A percentile compares a stretch with the other conserved stretches of the same genome.
Evolutionary conservation across 2,797 vertebrate species (phyloP).

Genomic region (Siniperca scherzeri): DNA sequence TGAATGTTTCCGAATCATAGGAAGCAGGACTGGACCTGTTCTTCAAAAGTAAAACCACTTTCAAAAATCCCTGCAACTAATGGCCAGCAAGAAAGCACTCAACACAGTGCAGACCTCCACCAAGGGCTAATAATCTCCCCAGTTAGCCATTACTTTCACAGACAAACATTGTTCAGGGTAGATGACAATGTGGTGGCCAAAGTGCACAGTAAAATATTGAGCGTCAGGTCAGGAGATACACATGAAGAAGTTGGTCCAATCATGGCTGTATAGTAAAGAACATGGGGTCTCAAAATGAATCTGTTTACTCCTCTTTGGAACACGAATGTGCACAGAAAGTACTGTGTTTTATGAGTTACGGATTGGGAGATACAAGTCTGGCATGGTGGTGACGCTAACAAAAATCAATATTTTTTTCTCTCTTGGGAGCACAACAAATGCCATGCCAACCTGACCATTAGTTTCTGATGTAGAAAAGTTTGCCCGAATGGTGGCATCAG

Average conservation of each 20-base stretch:
- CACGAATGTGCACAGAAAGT: constrained; percentile 16
- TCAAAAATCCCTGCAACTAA: constrained; percentile 48
- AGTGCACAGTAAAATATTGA: constrained; percentile 15
- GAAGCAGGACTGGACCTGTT: constrained; percentile 22
- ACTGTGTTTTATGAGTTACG: background rate
- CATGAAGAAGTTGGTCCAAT: background rate
- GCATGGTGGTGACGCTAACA: background rate
- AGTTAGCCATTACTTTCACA: constrained; percentile 47
- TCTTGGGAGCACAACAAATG: constrained; percentile 19
- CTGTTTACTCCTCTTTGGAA: background rate
- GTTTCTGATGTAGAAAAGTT: constrained; percentile 6
- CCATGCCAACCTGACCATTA: background rate
- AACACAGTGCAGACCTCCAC: constrained; percentile 33
- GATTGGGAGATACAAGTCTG: background rate
- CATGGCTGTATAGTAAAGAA: background rate
- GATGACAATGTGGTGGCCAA: constrained; percentile 26
- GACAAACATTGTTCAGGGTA: constrained; percentile 11
- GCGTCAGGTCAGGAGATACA: constrained; percentile 2
- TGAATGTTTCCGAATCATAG: constrained; percentile 25
- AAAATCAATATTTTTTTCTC: constrained; percentile 28
- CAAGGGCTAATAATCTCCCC: constrained; percentile 52
- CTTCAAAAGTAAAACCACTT: constrained; percentile 44
- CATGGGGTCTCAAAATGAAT: constrained; percentile 6
- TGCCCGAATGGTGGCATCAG: background rate
- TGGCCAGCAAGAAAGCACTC: constrained; percentile 41